phyloP scores from a whole-genome alignment of 2,797 vertebrate species.

The Tenualosa thibaudeaui region DNA sequence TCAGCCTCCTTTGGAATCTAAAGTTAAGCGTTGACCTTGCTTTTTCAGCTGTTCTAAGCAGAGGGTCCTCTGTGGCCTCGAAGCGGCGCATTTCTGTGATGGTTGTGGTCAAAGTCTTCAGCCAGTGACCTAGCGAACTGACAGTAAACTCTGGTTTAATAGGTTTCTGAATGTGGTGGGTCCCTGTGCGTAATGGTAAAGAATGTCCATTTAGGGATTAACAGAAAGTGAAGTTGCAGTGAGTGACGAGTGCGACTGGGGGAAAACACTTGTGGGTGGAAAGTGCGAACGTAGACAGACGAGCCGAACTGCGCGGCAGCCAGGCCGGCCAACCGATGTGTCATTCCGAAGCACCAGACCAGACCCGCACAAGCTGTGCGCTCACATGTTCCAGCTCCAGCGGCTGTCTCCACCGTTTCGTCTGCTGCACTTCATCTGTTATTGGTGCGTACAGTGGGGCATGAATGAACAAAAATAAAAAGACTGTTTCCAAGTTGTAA shows the following conservation, averaged over 20 bases:
- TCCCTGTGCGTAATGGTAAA: conserved; percentile 51
- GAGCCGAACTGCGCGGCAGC: background rate
- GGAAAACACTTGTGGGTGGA: background rate
- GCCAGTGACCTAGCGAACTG: conserved; percentile 69
- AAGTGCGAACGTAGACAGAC: conserved; percentile 25
- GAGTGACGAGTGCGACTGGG: conserved; percentile 1
- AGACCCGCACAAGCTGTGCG: background rate
- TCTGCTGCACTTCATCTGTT: background rate
- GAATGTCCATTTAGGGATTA: conserved; percentile 49
- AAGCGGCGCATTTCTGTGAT: conserved; percentile 66
- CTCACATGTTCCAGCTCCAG: conserved; percentile 11
- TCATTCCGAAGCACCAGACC: conserved; percentile 3
- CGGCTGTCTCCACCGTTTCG: background rate
- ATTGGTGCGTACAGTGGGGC: background rate
- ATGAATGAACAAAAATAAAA: background rate
- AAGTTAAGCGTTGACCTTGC: conserved; percentile 59
- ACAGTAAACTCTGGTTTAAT: conserved; percentile 64
- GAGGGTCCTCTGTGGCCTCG: conserved; percentile 61
- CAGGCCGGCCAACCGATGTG: background rate
- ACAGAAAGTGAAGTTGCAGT: conserved; percentile 42
- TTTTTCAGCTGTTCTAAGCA: conserved; percentile 68
- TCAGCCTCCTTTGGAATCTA: conserved; percentile 57
- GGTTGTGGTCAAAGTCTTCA: conserved; percentile 65
- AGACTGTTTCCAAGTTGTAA: background rate
- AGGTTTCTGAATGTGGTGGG: conserved; percentile 62